Conservation (phyloP, 2,113 vertebrate genomes). For the Eleginops maclovinus region DNA sequence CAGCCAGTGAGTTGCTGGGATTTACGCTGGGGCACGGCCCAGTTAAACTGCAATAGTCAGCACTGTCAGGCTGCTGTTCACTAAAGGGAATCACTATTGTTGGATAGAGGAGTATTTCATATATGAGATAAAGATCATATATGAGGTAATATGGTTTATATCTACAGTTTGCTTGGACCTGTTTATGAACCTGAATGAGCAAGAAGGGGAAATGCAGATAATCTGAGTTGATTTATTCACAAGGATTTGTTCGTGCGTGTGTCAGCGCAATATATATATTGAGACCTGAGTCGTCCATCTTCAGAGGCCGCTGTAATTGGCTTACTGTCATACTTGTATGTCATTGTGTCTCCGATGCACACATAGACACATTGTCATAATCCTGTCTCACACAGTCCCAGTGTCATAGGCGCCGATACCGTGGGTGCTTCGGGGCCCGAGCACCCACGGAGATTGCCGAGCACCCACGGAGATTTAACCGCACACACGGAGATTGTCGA, state of each 20-base stretch:
- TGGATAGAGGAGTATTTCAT: neutral
- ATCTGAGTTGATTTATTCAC: slow-evolving; percentile 26
- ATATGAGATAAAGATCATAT: neutral
- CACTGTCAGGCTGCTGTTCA: slow-evolving; percentile 29
- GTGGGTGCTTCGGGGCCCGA: too few species aligned
- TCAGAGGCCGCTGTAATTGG: slow-evolving; percentile 61
- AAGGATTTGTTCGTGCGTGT: slow-evolving; percentile 9
- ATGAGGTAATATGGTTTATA: neutral
- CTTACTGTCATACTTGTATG: slow-evolving; percentile 54
- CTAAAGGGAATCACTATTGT: slow-evolving; percentile 16
- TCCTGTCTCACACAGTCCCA: slow-evolving; percentile 14
- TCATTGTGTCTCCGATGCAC: slow-evolving; percentile 37
- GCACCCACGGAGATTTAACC: too few species aligned
- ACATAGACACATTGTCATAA: slow-evolving; percentile 41
- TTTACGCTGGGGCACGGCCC: slow-evolving; percentile 3
- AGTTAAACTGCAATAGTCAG: slow-evolving; percentile 45
- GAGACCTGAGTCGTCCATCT: slow-evolving; percentile 66
- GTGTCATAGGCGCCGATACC: too few species aligned
- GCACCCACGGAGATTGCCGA: too few species aligned
- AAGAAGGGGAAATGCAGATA: neutral
- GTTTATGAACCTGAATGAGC: neutral
- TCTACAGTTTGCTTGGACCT: neutral
- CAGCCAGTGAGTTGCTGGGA: slow-evolving; percentile 42
- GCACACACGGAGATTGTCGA: too few species aligned
- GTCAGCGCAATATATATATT: slow-evolving; percentile 52